These are phyloP conservation scores for Crocodylus rhombifer DNA, from an alignment of 2,797 vertebrate species.

Conservation along the genomic window DNA sequence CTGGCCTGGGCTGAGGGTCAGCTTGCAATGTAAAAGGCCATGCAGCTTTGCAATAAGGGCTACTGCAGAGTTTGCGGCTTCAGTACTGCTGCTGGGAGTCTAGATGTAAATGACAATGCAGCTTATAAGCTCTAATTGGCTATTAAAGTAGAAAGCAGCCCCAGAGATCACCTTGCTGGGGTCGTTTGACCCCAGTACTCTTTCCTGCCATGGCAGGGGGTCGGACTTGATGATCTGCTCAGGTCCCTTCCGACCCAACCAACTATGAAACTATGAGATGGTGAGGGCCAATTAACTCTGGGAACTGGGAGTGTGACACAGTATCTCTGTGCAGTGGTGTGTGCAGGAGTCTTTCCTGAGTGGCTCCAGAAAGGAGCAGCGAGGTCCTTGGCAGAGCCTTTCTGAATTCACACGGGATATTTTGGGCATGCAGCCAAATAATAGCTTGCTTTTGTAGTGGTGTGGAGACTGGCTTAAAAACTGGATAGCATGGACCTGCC, in stretches of 20 bases:
- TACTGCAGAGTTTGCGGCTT: conserved; percentile 23
- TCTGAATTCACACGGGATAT: accelerated
- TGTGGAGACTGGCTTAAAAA: background rate
- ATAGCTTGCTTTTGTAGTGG: accelerated
- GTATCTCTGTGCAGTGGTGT: conserved; percentile 44
- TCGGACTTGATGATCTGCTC: too few species aligned
- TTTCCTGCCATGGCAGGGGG: too few species aligned
- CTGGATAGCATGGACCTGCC: accelerated
- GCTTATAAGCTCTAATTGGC: conserved; percentile 80
- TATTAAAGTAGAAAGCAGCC: conserved; percentile 72
- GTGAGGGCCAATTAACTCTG: conserved; percentile 76
- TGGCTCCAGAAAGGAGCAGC: background rate
- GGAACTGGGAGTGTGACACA: background rate
- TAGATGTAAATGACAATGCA: conserved; percentile 66
- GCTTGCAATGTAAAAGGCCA: accelerated
- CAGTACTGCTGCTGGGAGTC: conserved; percentile 47
- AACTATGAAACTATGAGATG: conserved; percentile 23
- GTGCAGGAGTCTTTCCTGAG: background rate
- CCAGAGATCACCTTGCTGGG: conserved; percentile 14
- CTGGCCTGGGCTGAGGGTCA: background rate
- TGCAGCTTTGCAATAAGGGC: accelerated
- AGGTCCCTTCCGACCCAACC: too few species aligned
- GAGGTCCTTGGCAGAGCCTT: background rate
- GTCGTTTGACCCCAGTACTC: too few species aligned
- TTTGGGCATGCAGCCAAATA: background rate